A percentile compares a stretch with the other conserved stretches of the same genome.
Conservation (phyloP, 1,140 invertebrate genomes). For the Neotoxoptera formosana region DNA sequence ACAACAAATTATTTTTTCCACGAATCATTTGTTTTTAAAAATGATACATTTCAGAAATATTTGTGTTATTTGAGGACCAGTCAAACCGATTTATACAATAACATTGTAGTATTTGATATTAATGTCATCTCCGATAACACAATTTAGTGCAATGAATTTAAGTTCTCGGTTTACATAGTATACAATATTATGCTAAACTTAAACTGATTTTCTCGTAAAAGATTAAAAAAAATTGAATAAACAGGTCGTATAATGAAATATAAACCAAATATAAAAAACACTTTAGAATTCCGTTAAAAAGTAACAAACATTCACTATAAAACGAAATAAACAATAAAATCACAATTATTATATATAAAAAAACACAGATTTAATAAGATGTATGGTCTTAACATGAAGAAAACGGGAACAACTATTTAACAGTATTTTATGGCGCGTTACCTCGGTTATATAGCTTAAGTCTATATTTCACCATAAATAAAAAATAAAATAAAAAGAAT, state of each 20-base stretch:
- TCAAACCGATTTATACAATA: not conserved
- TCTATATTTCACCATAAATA: not conserved
- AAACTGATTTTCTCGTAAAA: not conserved
- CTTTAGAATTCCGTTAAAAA: not conserved
- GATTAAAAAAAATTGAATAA: not conserved
- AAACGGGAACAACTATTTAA: not conserved
- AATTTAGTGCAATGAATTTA: not conserved
- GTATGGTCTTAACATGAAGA: not conserved
- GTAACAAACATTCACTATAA: not conserved
- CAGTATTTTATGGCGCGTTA: not conserved
- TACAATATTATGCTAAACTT: not conserved
- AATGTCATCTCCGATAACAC: not conserved
- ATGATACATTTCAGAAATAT: too few species aligned
- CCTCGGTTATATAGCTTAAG: not conserved
- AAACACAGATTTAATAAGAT: not conserved
- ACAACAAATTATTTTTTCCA: too few species aligned
- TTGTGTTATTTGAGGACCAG: too few species aligned
- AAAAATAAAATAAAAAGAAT: not conserved
- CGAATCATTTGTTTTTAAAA: too few species aligned
- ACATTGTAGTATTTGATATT: not conserved
- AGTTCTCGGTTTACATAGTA: not conserved
- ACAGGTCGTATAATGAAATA: not conserved
- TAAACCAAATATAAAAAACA: not conserved
- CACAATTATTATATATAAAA: not conserved
- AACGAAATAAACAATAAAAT: not conserved